Base-by-base conservation (phyloP, 1,140 invertebrate genomes). In the Penaeus japonicus region DNA sequence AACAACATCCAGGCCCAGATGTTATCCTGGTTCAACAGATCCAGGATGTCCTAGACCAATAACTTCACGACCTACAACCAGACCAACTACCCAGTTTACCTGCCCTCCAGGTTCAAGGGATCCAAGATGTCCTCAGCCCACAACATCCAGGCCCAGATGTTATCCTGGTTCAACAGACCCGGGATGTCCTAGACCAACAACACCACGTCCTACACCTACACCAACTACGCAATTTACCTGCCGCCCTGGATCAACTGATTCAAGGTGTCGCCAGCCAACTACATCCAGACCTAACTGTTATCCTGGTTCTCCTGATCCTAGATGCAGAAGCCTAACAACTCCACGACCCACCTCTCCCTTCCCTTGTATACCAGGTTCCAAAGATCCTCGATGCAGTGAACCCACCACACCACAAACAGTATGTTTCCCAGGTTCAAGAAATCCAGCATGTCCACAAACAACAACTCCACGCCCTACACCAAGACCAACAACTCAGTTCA, bases 151-250 rank as follows among this genome's bases (percentile, higher is more conserved):
- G 20, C 32, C 35, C 5, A 27, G 22, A n/a, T 89, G 84, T 18
- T 65, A 77, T 20, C 89, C 89, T 32, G 89, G 89, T 57, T 92
- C 92, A 12, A 91, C 86, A 70, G 90, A 90, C 39, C 90, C 84
- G 4, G 92, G 89, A 90, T 92, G 92, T 89, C 92, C 93, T 10
- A 93, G 92, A 22, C 92, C 91, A 65, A 91, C 65, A 22, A 92
- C 92, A 84, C 91, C 89, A 59, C 57, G 55, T 83, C 88, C 85
- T 32, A 85, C 54, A 22, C 39, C 27, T 18, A 24, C 0, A 10
- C 39, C n/a, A n/a, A n/a, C 62, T 70, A 70, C 62, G 1, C 30
- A 70, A 7, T 47, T 30, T 22, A 39, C 5, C 7, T 78, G 32
- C 77, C 10, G 4, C 1, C 27, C 27, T 15, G 39, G 22, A 10